phyloP scores from a whole-genome alignment of 2,888 invertebrate genomes.

The Himalopsyche kuldschensis region DNA sequence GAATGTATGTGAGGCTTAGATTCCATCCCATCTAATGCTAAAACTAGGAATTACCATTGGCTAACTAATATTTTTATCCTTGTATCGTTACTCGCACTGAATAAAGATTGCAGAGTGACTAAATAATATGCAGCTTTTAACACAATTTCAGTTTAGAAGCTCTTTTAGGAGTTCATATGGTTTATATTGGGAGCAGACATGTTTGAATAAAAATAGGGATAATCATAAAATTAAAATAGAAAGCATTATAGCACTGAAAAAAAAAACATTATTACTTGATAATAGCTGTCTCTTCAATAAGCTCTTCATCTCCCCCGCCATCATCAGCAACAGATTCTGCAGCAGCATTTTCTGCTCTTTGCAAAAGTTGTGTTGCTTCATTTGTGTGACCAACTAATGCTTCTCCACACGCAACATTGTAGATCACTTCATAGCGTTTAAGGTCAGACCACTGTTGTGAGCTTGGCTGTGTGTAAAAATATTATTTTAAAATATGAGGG shows the following conservation, averaged over 20 bases:
- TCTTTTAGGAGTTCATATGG: not conserved
- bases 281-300: conserved; percentile 89
- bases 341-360: conserved; percentile 82
- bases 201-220: not conserved
- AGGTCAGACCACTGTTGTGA: conserved; percentile 32
- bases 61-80: not conserved
- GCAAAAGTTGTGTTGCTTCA: conserved; percentile 82
- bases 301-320: conserved; percentile 87
- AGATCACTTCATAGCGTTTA: conserved; percentile 84
- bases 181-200: no score
- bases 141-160: no score
- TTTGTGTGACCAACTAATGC: conserved; percentile 70
- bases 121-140: no score
- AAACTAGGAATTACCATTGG: no score
- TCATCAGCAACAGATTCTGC: conserved; percentile 86
- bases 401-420: conserved; percentile 85
- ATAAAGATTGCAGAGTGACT: no score
- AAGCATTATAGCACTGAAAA: not conserved
- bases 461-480: conserved; percentile 7
- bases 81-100: no score
- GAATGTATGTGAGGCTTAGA: no score
- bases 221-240: not conserved
- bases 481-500: not conserved
- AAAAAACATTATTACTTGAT: conserved; percentile 64
- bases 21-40: no score